Percentiles rank a stretch among this genome's conserved stretches.
Conservation (phyloP, 2,888 invertebrate genomes). For the Sminthurides aquaticus region DNA sequence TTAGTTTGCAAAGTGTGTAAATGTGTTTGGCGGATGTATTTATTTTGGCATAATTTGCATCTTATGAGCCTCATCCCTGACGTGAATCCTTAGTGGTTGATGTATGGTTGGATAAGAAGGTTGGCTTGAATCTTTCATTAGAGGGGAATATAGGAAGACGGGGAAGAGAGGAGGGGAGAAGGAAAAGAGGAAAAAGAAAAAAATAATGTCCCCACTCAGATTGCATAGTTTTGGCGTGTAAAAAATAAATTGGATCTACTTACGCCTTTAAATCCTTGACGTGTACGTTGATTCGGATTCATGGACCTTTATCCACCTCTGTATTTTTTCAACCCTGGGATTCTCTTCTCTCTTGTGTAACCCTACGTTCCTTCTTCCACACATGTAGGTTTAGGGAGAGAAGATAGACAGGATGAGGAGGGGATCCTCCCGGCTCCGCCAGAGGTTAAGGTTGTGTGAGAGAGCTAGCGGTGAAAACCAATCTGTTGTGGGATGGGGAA, state of each 20-base stretch:
- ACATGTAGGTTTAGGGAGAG: too few species aligned
- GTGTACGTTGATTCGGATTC: not conserved
- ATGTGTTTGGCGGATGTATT: not conserved
- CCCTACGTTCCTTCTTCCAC: too few species aligned
- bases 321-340: not conserved
- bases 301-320: too few species aligned
- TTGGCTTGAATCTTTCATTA: not conserved
- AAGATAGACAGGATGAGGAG: constrained; percentile 2
- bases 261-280: not conserved
- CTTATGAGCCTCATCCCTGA: not conserved
- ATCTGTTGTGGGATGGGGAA: constrained; percentile 39
- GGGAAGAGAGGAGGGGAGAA: not conserved
- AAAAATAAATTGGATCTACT: not conserved
- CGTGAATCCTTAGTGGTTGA: not conserved
- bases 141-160: not conserved
- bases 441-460: constrained; percentile 4
- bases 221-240: not conserved
- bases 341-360: too few species aligned
- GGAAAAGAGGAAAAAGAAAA: not conserved
- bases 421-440: too few species aligned
- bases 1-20: too few species aligned
- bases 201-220: not conserved
- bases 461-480: constrained; percentile 26
- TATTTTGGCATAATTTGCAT: not conserved
- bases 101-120: not conserved